Conservation (phyloP, 2,888 invertebrate species). For the Malthinus seriepunctatus region DNA sequence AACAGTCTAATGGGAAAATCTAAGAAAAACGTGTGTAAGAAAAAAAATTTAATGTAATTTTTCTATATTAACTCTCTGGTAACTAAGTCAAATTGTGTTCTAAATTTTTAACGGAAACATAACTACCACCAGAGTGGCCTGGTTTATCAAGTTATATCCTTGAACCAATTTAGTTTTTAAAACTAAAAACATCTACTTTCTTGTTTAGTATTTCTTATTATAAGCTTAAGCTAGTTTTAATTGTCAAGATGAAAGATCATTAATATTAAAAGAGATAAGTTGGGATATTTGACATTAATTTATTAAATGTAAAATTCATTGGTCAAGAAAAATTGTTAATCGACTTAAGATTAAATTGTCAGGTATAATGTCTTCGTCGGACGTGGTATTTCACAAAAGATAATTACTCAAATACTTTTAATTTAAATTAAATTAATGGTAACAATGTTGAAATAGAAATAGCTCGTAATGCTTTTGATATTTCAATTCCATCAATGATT, state of each 20-base stretch:
- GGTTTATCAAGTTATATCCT: constrained; percentile 13
- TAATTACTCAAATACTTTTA: too few relatives aligned
- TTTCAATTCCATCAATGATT: too few relatives aligned
- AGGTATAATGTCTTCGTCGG: background rate
- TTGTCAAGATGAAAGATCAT: constrained; percentile 16
- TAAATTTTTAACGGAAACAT: background rate
- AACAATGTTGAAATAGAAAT: too few relatives aligned
- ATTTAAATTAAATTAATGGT: too few relatives aligned
- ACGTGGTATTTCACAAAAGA: too few relatives aligned
- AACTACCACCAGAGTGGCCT: constrained; percentile 7
- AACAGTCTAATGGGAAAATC: too few relatives aligned
- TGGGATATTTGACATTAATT: constrained; percentile 15
- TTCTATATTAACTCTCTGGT: too few relatives aligned
- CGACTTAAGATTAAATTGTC: constrained; percentile 19
- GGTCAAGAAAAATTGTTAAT: constrained; percentile 12
- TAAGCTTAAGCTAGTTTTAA: constrained; percentile 14
- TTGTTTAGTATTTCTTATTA: constrained; percentile 18
- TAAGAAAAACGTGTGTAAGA: too few relatives aligned
- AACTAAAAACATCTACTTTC: constrained; percentile 9
- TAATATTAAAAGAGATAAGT: constrained; percentile 13
- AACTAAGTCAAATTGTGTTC: background rate
- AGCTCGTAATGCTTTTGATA: too few relatives aligned
- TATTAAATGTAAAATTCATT: constrained; percentile 14
- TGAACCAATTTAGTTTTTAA: constrained; percentile 18
- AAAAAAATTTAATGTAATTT: too few relatives aligned